Evolutionary conservation across 2,113 vertebrate species (phyloP), one percentile per base, ranked within the genome.

Genomic region (Oplegnathus fasciatus): DNA sequence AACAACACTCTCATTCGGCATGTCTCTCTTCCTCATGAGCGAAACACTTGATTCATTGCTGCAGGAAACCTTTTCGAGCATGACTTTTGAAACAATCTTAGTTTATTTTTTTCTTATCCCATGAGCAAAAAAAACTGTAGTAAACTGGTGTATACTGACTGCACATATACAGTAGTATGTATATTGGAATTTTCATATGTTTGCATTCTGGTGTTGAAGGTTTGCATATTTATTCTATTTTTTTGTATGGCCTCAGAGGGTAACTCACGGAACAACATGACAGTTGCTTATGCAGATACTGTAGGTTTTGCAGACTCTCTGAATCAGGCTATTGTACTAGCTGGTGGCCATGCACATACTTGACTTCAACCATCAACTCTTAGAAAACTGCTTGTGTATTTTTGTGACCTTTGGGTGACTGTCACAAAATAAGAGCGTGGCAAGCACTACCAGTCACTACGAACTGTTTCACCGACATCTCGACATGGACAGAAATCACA

Each of bases 141-240:
- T 88, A 75, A 89, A 86, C 62, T 77, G 77, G 76, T 89, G 86
- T 84, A 89, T 82, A 84, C 87, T 79, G 86, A 93, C 90, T 90
- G 90, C 93, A 94, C 93, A 88, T 93, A 91, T 88, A n/a, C n/a
- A n/a, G n/a, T n/a, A 85, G 77, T 92, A 84, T 93, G 92, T 94
- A 91, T 84, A 90, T 91, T 90, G 76, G 81, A 91, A 85, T 88
- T 91, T 80, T 84, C 73, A 67, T 72, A 69, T 80, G 77, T 91
- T 90, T 91, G 85, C 89, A 86, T 91, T 89, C 92, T 86, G 90
- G 58, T 88, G 78, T 82, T 86, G 52, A 93, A 85, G 44, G 82
- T 91, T 91, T 90, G 82, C 90, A 90, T 94, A 93, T 95, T 94
- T 94, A 92, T 94, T 89, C 61, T 17, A 9, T 44, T 69, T 54